phyloP scores from a whole-genome alignment of 2,113 vertebrate genomes.

The Azemiops feae region DNA sequence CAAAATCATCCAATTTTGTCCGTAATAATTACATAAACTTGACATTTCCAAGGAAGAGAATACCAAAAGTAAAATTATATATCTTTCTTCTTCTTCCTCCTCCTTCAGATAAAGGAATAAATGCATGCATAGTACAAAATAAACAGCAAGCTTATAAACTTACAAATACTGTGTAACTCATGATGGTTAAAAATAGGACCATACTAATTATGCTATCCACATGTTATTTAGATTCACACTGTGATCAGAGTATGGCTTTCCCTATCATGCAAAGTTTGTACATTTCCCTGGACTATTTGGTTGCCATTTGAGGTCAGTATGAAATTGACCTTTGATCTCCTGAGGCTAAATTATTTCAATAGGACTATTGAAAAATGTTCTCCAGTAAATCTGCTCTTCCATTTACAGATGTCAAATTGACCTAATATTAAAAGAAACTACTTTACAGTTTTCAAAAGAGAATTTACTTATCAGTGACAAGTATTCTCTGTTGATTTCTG shows the following conservation, averaged over 20 bases:
- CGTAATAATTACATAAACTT: constrained; percentile 83
- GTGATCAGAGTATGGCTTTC: neutral
- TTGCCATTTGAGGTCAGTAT: neutral
- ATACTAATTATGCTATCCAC: neutral
- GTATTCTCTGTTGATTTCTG: neutral
- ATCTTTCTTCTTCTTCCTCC: neutral
- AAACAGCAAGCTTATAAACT: neutral
- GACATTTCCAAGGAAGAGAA: constrained; percentile 85
- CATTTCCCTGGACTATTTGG: neutral
- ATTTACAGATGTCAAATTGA: neutral
- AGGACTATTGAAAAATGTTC: neutral
- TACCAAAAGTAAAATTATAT: constrained; percentile 80
- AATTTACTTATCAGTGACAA: neutral
- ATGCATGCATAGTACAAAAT: neutral
- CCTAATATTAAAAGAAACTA: neutral
- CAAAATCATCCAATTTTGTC: constrained; percentile 74
- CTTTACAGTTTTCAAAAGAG: neutral
- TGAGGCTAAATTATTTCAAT: neutral
- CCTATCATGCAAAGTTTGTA: neutral
- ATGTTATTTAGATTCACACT: neutral
- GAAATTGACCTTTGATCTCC: neutral
- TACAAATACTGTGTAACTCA: neutral
- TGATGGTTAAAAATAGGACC: neutral
- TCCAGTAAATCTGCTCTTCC: neutral
- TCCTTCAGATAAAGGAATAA: neutral